These are phyloP conservation scores for Vulpes ferrilata DNA, from an alignment of 2,113 vertebrate species.

Conservation along the genomic window DNA sequence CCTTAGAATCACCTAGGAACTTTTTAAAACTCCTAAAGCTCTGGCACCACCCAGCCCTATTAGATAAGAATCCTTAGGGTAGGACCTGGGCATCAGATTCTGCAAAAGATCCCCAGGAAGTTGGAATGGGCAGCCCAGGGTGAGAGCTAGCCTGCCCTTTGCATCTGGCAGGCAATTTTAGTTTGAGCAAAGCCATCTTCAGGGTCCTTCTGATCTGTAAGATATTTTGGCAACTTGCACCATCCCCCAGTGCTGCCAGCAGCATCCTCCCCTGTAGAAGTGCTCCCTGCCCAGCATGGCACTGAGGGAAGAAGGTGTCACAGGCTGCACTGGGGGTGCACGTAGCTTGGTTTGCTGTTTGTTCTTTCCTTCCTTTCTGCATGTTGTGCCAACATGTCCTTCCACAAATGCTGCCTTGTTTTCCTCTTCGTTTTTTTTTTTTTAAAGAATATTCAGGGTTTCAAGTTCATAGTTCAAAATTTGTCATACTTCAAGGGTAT, in stretches of 20 bases:
- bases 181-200: slow-evolving; percentile 41
- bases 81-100: neutral
- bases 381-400: slow-evolving; percentile 18
- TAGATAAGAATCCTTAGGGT: neutral
- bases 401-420: neutral
- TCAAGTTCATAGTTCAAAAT: neutral
- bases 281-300: neutral
- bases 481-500: neutral
- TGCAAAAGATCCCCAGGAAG: neutral
- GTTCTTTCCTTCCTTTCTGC: neutral
- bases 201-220: slow-evolving; percentile 18
- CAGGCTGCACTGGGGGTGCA: neutral
- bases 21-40: neutral
- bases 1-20: neutral
- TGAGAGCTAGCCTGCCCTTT: neutral
- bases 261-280: neutral
- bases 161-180: neutral
- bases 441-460: neutral
- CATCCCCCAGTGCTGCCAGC: neutral
- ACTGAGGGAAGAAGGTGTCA: rapidly evolving
- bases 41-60: no score
- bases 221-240: slow-evolving; percentile 82
- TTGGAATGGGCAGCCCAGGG: neutral
- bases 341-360: slow-evolving; percentile 38
- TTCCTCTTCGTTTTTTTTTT: neutral